Base-by-base conservation (phyloP, 2,113 vertebrate genomes). In the Oceanites oceanicus region DNA sequence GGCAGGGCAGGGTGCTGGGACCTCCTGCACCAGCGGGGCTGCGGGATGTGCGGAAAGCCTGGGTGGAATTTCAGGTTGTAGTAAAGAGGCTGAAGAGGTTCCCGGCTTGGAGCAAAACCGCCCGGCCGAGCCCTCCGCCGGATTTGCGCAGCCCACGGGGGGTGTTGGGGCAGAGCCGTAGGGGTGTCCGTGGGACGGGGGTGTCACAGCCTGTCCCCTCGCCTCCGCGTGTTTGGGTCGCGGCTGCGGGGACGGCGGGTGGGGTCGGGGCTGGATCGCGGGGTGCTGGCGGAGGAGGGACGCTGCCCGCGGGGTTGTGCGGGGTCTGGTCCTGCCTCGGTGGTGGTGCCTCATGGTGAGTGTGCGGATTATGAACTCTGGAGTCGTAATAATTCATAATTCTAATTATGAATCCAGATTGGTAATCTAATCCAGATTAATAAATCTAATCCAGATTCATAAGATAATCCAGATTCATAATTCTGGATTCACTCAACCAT, bases 291-390 rank as follows among this genome's bases (percentile, higher is more conserved):
- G 30, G 6, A 66, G 52, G 14, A 29, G 7, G 13, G 55, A 16
- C 20, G 74, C 73, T 86, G 23, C 38, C 66, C 13, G 1, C 21
- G 5, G 40, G 55, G 49, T 56, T 44, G 49, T 10, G 42, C 5
- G 1, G 56, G 71, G 22, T 53, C 56, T 79, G 2, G 62, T 67
- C n/a, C 52, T n/a, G 38, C 26, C 44, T n/a, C 0, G 0, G 26
- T 22, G 10, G 13, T 3, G 32, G 6, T 17, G 10, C 0, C 0
- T 53, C 10, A 2, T 11, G 22, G 25, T 38, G 36, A 27, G 52
- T 5, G 10, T 2, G 2, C 2, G 7, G 52, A 6, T 65, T 15
- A 11, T 23, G 38, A 70, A 9, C 45, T 72, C 27, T 61, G 67
- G 55, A 81, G 38, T 42, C 34, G 1, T 18, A 19, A 6, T 32